Evolutionary conservation across 1,140 invertebrate genomes (phyloP).

Genomic region (Linepithema humile): DNA sequence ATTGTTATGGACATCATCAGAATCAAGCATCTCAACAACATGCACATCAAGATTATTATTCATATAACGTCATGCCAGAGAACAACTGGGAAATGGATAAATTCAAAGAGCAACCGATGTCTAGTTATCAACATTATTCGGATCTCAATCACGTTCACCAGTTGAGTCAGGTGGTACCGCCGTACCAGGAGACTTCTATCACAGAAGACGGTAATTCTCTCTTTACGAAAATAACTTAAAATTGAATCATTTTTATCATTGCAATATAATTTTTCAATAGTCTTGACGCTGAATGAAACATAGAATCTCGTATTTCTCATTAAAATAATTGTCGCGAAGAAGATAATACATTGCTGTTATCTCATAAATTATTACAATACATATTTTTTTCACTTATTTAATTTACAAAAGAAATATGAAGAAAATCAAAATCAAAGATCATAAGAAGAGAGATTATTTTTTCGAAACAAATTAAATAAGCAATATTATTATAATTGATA

Average conservation of each 20-base stretch:
- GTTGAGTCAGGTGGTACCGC: conserved; percentile 75
- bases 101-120: conserved; percentile 77
- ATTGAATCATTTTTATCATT: background rate
- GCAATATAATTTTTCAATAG: conserved; percentile 64
- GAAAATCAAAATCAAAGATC: background rate
- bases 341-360: background rate
- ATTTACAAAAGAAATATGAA: background rate
- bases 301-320: no score
- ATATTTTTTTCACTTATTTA: background rate
- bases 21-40: conserved; percentile 59
- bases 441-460: background rate
- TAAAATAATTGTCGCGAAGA: background rate
- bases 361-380: background rate
- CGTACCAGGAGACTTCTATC: conserved; percentile 77
- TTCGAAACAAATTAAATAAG: background rate
- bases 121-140: conserved; percentile 75
- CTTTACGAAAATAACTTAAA: background rate
- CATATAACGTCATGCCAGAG: conserved; percentile 74
- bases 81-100: conserved; percentile 81
- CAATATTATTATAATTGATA: no score
- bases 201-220: conserved; percentile 77
- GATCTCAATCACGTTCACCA: conserved; percentile 80
- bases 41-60: conserved; percentile 79
- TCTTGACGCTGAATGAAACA: no score
- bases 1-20: conserved; percentile 78